Percentiles rank a stretch among this genome's conserved stretches.
Conservation (phyloP, 2,888 invertebrate species). For the Leuctra nigra region DNA sequence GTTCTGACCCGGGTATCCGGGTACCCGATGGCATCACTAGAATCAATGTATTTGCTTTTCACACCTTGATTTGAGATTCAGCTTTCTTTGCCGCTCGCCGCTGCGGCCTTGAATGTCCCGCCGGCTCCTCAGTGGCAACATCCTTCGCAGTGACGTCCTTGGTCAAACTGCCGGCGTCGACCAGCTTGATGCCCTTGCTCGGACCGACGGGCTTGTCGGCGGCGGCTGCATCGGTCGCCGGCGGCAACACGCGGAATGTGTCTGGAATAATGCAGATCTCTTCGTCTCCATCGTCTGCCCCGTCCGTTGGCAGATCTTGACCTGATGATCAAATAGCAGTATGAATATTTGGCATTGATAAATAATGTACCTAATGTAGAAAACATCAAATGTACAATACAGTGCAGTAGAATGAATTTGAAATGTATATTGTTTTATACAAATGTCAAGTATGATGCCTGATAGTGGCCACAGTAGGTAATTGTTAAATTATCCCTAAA, state of each 20-base stretch:
- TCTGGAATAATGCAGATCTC: slow-evolving; percentile 63
- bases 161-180: slow-evolving; percentile 22
- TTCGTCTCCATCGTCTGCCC: slow-evolving; percentile 50
- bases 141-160: slow-evolving; percentile 31
- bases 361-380: no score
- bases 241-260: slow-evolving; percentile 49
- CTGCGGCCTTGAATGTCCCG: slow-evolving; percentile 28
- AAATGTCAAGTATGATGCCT: no score
- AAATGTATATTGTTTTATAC: no score
- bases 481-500: no score
- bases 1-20: no score
- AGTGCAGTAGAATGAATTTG: no score
- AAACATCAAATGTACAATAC: no score
- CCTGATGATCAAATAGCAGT: no score
- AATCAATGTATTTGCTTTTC: slow-evolving; percentile 16
- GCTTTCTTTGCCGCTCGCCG: slow-evolving; percentile 32
- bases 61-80: slow-evolving; percentile 33
- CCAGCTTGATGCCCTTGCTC: no score
- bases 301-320: no score
- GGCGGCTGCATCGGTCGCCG: slow-evolving; percentile 23
- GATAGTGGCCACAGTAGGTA: no score
- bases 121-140: neutral
- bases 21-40: slow-evolving; percentile 7
- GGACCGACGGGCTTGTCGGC: slow-evolving; percentile 33
- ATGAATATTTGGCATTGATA: no score